These are phyloP conservation scores for Mastacembelus armatus DNA, from an alignment of 2,797 vertebrate genomes.

Conservation along the genomic window DNA sequence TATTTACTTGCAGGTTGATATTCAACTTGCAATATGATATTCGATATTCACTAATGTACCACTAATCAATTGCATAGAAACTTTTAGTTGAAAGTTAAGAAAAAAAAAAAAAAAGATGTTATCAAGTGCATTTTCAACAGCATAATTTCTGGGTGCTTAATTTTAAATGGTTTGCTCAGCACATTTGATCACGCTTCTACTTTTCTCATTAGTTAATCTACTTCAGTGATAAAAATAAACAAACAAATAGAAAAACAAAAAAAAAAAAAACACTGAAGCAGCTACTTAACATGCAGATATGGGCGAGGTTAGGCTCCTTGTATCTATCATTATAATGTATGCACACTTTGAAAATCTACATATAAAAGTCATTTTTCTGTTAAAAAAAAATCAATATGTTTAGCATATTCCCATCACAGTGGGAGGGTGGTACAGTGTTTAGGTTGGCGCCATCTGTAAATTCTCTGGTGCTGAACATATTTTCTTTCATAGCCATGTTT, in stretches of 20 bases:
- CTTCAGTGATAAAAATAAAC: constrained; percentile 11
- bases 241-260: neutral
- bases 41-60: constrained; percentile 15
- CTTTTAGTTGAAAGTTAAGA: constrained; percentile 1
- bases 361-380: constrained; percentile 45
- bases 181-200: constrained; percentile 36
- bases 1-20: constrained; percentile 6
- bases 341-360: constrained; percentile 60
- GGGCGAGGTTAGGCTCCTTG: constrained; percentile 12
- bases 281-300: constrained; percentile 22
- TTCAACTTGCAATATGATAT: too few relatives aligned
- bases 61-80: constrained; percentile 2
- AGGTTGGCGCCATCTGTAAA: constrained; percentile 61
- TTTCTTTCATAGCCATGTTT: constrained; percentile 57
- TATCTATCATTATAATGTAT: constrained; percentile 25
- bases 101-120: constrained; percentile 5
- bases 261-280: constrained; percentile 20
- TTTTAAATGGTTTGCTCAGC: constrained; percentile 29
- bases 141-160: constrained; percentile 20
- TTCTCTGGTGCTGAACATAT: constrained; percentile 41
- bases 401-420: constrained; percentile 58
- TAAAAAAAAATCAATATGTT: constrained; percentile 50
- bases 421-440: constrained; percentile 47
- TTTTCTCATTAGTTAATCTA: constrained; percentile 44
- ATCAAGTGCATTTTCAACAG: constrained; percentile 15